Evolutionary conservation across 1,140 invertebrate genomes (phyloP).

Genomic region (Phocides pigmalion): DNA sequence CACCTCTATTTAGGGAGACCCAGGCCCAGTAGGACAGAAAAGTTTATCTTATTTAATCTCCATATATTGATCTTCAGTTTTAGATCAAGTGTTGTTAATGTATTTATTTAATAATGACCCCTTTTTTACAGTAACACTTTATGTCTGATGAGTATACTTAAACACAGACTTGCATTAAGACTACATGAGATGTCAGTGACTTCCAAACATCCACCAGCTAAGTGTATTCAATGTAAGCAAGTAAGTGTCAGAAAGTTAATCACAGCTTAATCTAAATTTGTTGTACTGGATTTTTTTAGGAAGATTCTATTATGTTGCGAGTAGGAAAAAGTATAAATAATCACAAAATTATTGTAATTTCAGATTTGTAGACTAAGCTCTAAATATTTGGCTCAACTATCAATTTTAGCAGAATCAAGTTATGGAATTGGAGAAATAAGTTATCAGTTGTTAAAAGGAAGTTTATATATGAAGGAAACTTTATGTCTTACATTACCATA

Average conservation of each 20-base stretch:
- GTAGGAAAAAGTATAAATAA: too few relatives aligned
- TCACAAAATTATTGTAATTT: constrained; percentile 39
- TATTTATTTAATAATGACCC: background rate
- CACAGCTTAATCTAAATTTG: too few relatives aligned
- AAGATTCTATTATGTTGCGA: too few relatives aligned
- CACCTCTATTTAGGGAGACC: too few relatives aligned
- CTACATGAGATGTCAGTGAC: constrained; percentile 67
- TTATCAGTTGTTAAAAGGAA: constrained; percentile 79
- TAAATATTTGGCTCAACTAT: constrained; percentile 75
- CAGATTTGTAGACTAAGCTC: constrained; percentile 66
- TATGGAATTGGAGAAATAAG: constrained; percentile 84
- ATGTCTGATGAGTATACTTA: constrained; percentile 72
- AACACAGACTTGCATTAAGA: constrained; percentile 63
- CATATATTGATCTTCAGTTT: too few relatives aligned
- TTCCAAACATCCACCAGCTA: constrained; percentile 62
- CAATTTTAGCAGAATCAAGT: constrained; percentile 79
- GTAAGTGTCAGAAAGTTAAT: constrained; percentile 49
- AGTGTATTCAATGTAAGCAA: constrained; percentile 78
- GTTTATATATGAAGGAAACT: constrained; percentile 73
- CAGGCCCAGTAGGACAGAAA: too few relatives aligned
- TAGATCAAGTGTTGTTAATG: background rate
- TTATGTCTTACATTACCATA: constrained; percentile 81
- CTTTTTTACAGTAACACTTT: constrained; percentile 61
- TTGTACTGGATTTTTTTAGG: too few relatives aligned
- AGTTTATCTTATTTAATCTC: too few relatives aligned